Percentiles rank a stretch among this genome's conserved stretches.
Evolutionary conservation across 2,797 vertebrate genomes (phyloP).

Genomic region (Furcifer pardalis): DNA sequence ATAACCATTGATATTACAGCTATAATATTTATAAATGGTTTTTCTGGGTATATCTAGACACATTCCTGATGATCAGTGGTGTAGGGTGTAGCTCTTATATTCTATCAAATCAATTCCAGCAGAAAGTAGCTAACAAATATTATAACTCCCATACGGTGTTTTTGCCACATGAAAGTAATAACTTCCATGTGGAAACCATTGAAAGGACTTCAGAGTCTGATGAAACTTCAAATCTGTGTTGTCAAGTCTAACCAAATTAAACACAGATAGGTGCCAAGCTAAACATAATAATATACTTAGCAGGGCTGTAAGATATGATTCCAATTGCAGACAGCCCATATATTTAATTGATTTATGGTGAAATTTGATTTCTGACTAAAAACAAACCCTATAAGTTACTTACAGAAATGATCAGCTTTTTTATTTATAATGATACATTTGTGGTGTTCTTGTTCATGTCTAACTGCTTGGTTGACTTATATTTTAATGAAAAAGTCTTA

Average conservation of each 20-base stretch:
- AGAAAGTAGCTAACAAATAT: neutral
- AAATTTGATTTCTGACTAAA: neutral
- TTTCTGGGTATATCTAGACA: neutral
- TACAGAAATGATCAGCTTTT: neutral
- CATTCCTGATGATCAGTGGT: neutral
- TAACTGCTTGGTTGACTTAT: neutral
- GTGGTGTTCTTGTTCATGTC: neutral
- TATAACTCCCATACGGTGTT: neutral
- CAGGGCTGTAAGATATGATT: neutral
- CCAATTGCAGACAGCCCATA: neutral
- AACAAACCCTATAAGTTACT: neutral
- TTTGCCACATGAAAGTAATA: constrained; percentile 3
- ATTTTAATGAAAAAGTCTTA: neutral
- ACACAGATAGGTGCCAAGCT: neutral
- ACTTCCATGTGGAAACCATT: neutral
- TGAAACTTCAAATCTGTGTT: neutral
- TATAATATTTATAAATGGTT: neutral
- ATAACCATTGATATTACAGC: neutral
- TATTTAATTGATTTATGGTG: neutral
- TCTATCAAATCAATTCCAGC: neutral
- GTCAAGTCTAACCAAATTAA: neutral
- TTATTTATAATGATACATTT: neutral
- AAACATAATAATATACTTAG: neutral
- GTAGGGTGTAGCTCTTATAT: neutral
- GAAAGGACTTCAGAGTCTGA: neutral